Evolutionary conservation across 1,140 invertebrate genomes (phyloP).

Genomic region (Psilanteris sp.): DNA sequence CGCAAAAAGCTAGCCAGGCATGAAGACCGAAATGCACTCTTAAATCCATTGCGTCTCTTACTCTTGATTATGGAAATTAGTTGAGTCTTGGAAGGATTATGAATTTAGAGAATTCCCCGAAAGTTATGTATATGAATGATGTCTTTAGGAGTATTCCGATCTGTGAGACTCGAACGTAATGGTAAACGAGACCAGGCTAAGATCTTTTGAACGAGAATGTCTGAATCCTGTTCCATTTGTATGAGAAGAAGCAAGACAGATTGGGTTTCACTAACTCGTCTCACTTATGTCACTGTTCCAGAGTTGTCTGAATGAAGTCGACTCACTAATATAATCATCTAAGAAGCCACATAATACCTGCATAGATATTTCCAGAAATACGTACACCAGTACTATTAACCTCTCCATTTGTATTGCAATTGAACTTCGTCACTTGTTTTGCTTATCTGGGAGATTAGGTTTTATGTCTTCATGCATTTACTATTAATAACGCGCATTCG

Average conservation of each 20-base stretch:
- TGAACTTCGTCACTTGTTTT: slow-evolving; percentile 5
- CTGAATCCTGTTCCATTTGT: slow-evolving; percentile 53
- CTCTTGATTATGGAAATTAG: slow-evolving; percentile 41
- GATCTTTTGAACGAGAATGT: slow-evolving; percentile 41
- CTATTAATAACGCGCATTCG: slow-evolving; percentile 26
- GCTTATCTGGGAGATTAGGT: no score
- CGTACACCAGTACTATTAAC: slow-evolving; percentile 3
- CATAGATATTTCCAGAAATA: slow-evolving; percentile 20
- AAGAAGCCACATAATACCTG: slow-evolving; percentile 39
- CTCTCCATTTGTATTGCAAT: slow-evolving; percentile 13
- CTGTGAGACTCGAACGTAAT: slow-evolving; percentile 25
- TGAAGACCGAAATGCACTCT: slow-evolving; percentile 11
- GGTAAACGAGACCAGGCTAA: slow-evolving; percentile 41
- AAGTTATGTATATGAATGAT: slow-evolving; percentile 59
- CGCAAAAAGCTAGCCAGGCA: slow-evolving; percentile 3
- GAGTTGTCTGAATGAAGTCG: slow-evolving; percentile 28
- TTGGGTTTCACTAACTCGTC: slow-evolving; percentile 27
- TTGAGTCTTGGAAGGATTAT: slow-evolving; percentile 18
- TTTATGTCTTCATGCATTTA: no score
- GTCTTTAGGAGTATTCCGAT: slow-evolving; percentile 39
- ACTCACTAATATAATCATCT: slow-evolving; percentile 49
- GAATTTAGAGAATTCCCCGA: slow-evolving; percentile 34
- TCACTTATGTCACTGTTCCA: slow-evolving; percentile 29
- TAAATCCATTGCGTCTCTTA: slow-evolving; percentile 13
- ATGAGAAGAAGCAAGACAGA: slow-evolving; percentile 53